Percentiles rank a stretch among this genome's conserved stretches.
These are phyloP conservation scores for Galerucella calmariensis DNA, from an alignment of 2,888 invertebrate genomes.

Conservation along the genomic window DNA sequence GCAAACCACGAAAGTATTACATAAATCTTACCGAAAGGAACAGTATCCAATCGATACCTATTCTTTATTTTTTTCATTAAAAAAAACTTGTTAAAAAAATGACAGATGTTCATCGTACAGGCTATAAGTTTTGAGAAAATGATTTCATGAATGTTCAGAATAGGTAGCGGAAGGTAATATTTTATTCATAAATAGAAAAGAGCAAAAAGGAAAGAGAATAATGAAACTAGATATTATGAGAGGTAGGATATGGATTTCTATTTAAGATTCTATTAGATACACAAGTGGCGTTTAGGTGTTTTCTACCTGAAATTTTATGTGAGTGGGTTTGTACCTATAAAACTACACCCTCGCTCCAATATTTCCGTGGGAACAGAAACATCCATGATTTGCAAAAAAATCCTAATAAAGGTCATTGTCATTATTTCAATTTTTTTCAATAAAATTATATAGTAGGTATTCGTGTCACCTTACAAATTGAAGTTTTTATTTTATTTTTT, in stretches of 20 bases:
- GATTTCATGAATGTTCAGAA: slow-evolving; percentile 20
- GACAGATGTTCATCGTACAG: slow-evolving; percentile 23
- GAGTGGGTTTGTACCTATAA: background rate
- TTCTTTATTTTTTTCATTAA: background rate
- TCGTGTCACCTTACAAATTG: no score
- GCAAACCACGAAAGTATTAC: no score
- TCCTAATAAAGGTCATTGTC: background rate
- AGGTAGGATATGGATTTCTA: slow-evolving; percentile 30
- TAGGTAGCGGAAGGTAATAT: slow-evolving; percentile 17
- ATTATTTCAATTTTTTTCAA: background rate
- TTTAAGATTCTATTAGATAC: slow-evolving; percentile 29
- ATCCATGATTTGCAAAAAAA: slow-evolving; percentile 8
- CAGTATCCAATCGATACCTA: background rate
- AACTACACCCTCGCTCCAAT: slow-evolving; percentile 21
- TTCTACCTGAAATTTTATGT: slow-evolving; percentile 29
- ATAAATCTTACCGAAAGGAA: background rate
- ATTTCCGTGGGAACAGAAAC: slow-evolving; percentile 22
- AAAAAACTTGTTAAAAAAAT: slow-evolving; percentile 24
- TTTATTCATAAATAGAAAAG: slow-evolving; percentile 12
- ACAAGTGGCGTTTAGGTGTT: slow-evolving; percentile 27
- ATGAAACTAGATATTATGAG: slow-evolving; percentile 25
- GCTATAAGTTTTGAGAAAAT: slow-evolving; percentile 20
- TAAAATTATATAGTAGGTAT: no score
- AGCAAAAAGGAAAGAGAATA: slow-evolving; percentile 19
- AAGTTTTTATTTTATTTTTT: no score